Base-by-base conservation (phyloP, 2,888 invertebrate species). In the Lasioglossum vierecki region DNA sequence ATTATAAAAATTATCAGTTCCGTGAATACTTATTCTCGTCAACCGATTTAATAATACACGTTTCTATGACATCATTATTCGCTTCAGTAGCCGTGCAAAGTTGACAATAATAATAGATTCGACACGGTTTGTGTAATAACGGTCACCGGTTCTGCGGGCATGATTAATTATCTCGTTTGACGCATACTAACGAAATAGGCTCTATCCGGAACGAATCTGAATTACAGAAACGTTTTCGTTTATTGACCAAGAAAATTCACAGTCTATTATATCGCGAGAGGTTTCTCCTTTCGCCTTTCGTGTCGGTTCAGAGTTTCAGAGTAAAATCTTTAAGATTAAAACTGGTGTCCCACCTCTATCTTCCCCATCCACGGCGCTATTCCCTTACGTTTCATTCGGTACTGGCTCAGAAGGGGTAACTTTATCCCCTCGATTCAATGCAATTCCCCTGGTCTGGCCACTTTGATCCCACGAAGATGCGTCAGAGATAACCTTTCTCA, bases 51-150 rank as follows among this genome's bases (percentile, higher is more conserved):
- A 80, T 74, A 49, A 70, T 35, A 35, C 26, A 44, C 82, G 73
- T 73, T 70, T 70, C 74, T 70, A 80, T 82, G 82, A 82, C 82
- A 82, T 82, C 80, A 83, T 49, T 76, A 26, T 57, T 39, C 70
- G 76, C 60, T 49, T 77, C 73, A 49, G 57, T 70, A 57, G 63
- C 57, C 73, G 39, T 46, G 57, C 13, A 35, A 82, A 77, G 46
- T 68, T 26, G 66, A 30, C 82, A 74, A 82, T 83, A 82, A 83
- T 82, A 82, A 83, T 77, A 46, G 68, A 82, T 78, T 82, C 75
- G 74, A 75, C 63, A 53, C 77, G 70, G 73, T 82, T 82, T 70
- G 49, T 22, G 49, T 82, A 78, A 84, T 78, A 35, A 26, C 41
- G 15, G 84, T 13, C 74, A 84, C 82, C 74, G 74, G 77, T 76